Evolutionary conservation across 2,797 vertebrate species (phyloP).

Genomic region (Bryconaethiops microstoma): DNA sequence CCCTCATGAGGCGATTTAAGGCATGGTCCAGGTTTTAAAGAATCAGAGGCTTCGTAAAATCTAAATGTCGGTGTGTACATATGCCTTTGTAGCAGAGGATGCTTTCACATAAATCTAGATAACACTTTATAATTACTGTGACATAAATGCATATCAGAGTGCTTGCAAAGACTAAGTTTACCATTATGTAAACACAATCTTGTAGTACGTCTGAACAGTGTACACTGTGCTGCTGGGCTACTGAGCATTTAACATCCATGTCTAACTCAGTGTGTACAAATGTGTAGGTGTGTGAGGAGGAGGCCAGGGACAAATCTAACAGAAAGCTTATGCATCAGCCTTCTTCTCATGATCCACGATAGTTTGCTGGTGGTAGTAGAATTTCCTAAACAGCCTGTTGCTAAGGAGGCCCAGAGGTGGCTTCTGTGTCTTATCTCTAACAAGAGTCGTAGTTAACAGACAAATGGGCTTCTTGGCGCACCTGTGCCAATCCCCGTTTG

Average conservation of each 20-base stretch:
- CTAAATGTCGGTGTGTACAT: not conserved
- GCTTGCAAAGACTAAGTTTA: slow-evolving; percentile 36
- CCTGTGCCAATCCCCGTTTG: slow-evolving; percentile 47
- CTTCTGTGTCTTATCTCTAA: slow-evolving; percentile 27
- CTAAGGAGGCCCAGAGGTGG: slow-evolving; percentile 56
- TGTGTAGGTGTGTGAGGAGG: slow-evolving; percentile 39
- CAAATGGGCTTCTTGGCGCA: slow-evolving; percentile 47
- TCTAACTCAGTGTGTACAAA: slow-evolving; percentile 34
- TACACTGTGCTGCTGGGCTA: slow-evolving; percentile 28
- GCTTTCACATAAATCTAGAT: slow-evolving; percentile 37
- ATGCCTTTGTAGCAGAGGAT: slow-evolving; percentile 35
- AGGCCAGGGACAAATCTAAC: slow-evolving; percentile 21
- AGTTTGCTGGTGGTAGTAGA: slow-evolving; percentile 57
- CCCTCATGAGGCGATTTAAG: slow-evolving; percentile 38
- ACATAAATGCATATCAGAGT: slow-evolving; percentile 25
- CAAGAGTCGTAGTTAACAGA: slow-evolving; percentile 39
- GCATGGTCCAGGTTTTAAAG: slow-evolving; percentile 24
- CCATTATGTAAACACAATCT: slow-evolving; percentile 41
- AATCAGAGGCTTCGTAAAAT: not conserved
- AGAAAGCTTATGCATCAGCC: slow-evolving; percentile 29
- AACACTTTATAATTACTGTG: slow-evolving; percentile 13
- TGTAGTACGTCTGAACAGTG: slow-evolving; percentile 28
- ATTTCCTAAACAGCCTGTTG: slow-evolving; percentile 58
- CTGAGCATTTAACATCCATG: slow-evolving; percentile 19
- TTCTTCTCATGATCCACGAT: slow-evolving; percentile 22